phyloP scores from a whole-genome alignment of 2,113 vertebrate genomes.

The Forbesichthys papilliferus region DNA sequence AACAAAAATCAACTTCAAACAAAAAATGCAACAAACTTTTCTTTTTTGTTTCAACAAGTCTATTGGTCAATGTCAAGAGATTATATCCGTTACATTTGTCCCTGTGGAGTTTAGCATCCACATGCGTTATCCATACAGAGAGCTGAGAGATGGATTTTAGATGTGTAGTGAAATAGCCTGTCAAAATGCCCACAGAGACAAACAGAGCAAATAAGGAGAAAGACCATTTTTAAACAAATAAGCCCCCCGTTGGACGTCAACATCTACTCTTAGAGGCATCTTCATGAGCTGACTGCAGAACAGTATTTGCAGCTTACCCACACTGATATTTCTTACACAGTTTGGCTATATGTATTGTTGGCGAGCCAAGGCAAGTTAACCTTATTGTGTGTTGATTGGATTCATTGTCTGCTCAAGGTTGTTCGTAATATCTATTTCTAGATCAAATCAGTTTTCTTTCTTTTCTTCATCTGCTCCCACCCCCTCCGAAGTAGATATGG shows the following conservation, averaged over 20 bases:
- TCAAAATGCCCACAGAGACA: slow-evolving; percentile 4
- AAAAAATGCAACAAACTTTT: slow-evolving; percentile 3
- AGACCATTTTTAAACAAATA: slow-evolving; percentile 21
- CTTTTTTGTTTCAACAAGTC: slow-evolving; percentile 21
- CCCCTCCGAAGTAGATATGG: slow-evolving; percentile 4
- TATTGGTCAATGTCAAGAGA: slow-evolving; percentile 27
- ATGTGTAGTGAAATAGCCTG: slow-evolving; percentile 10
- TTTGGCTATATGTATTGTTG: slow-evolving; percentile 22
- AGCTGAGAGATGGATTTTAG: slow-evolving; percentile 18
- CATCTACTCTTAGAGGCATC: slow-evolving; percentile 19
- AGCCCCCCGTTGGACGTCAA: slow-evolving; percentile 14
- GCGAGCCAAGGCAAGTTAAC: slow-evolving; percentile 27
- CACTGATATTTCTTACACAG: slow-evolving; percentile 27
- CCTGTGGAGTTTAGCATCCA: neutral
- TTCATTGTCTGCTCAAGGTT: slow-evolving; percentile 37
- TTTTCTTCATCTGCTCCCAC: neutral
- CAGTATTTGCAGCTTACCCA: slow-evolving; percentile 18
- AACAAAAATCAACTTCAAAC: no score
- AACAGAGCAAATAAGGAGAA: slow-evolving; percentile 5
- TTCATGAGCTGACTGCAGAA: slow-evolving; percentile 4
- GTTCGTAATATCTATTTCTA: slow-evolving; percentile 32
- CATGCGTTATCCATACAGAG: slow-evolving; percentile 14
- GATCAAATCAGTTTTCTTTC: slow-evolving; percentile 16
- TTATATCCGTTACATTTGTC: slow-evolving; percentile 25
- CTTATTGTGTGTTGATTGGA: slow-evolving; percentile 29